Evolutionary conservation across 2,797 vertebrate genomes (phyloP).

Genomic region (Nasua narica): DNA sequence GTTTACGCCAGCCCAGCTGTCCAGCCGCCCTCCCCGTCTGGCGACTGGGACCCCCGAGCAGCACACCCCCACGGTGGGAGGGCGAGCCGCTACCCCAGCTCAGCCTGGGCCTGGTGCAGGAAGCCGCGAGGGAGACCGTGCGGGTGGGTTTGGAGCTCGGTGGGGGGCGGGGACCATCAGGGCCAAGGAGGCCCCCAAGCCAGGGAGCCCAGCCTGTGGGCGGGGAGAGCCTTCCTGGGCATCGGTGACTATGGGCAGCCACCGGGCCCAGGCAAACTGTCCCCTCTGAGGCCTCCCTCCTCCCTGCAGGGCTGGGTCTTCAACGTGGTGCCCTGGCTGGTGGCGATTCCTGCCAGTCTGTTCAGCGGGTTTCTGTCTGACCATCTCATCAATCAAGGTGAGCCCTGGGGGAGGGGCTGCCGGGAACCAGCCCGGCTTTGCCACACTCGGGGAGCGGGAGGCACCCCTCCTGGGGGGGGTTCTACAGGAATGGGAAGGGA

Average conservation of each 20-base stretch:
- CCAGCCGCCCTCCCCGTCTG: neutral
- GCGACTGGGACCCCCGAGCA: neutral
- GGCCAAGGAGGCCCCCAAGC: neutral
- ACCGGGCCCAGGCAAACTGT: neutral
- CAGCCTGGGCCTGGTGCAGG: rapidly evolving
- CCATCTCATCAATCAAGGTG: slow-evolving; percentile 93
- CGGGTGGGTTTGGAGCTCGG: neutral
- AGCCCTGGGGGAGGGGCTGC: neutral
- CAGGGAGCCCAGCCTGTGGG: neutral
- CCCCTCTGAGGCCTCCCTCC: neutral
- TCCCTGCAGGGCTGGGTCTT: slow-evolving; percentile 94
- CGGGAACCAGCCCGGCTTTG: neutral
- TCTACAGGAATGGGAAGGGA: neutral
- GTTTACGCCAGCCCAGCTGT: rapidly evolving
- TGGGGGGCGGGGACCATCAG: neutral
- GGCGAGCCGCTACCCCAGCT: neutral
- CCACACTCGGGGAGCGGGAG: neutral
- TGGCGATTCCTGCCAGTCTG: slow-evolving; percentile 92
- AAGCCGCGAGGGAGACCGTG: rapidly evolving
- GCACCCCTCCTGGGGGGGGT: too few species aligned
- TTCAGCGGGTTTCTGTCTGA: slow-evolving; percentile 95
- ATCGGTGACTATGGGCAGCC: rapidly evolving
- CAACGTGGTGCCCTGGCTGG: slow-evolving; percentile 97
- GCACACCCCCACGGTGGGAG: neutral
- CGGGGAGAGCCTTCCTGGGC: neutral